phyloP scores from a whole-genome alignment of 2,888 invertebrate species.

The Tanypteryx hageni region DNA sequence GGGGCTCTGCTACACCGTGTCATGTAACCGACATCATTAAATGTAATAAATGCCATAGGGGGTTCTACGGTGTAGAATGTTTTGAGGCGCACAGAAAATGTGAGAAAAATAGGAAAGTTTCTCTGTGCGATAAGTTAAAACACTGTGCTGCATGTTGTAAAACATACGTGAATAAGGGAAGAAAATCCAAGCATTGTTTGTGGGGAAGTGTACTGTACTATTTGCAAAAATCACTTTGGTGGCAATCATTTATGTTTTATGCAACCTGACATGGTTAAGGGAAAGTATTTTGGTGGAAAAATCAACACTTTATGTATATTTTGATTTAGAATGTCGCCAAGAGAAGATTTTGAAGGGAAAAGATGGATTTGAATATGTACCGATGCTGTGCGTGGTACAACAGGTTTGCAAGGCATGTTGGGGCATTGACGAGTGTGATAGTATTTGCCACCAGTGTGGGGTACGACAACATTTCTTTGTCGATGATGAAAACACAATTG shows the following conservation, averaged over 20 bases:
- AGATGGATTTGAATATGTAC: neutral
- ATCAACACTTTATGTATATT: neutral
- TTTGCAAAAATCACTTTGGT: neutral
- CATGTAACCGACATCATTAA: neutral
- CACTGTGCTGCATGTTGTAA: neutral
- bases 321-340: constrained; percentile 42
- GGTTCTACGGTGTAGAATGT: neutral
- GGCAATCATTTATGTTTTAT: neutral
- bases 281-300: neutral
- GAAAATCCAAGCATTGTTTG: no score
- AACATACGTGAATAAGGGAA: neutral
- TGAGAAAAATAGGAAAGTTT: neutral
- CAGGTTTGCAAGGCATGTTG: neutral
- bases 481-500: no score
- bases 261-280: neutral
- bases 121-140: neutral
- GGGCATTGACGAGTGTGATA: neutral
- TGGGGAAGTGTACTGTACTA: neutral
- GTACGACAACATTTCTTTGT: neutral
- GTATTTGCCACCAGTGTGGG: neutral
- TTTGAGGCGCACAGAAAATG: neutral
- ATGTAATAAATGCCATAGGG: neutral
- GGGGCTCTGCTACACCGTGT: neutral
- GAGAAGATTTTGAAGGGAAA: neutral
- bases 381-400: neutral